Base-by-base conservation (phyloP, 2,888 invertebrate genomes). In the Frankliniella fusca region DNA sequence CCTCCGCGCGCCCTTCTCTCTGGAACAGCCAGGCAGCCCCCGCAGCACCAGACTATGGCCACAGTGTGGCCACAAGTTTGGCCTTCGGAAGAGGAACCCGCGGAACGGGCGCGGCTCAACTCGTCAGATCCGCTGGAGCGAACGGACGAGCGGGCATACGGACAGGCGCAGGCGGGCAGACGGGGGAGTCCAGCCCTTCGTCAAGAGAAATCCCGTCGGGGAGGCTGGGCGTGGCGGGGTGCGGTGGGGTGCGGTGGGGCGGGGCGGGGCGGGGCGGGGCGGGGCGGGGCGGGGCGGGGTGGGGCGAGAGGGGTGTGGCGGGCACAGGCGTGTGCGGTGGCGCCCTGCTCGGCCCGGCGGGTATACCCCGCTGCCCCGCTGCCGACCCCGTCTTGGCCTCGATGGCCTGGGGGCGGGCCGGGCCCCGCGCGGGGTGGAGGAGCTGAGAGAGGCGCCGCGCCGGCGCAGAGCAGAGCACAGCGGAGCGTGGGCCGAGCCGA, bases 181-280 rank as follows among this genome's bases (percentile, higher is more conserved):
- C 54, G 54, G 38, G 38, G 38, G 38, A 38, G 38, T 61, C 61
- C 61, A 18, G 61, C 61, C 61, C 61, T 38, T 5, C 61, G n/a
- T 61, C 61, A n/a, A 61, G 61, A 61, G 61, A 61, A 61, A 61
- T 61, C 61, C 61, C 61, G 61, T 61, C 61, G 61, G n/a, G 61
- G 61, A 61, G 61, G 61, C 61, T 0, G 2, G 61, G 15, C 15
- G 61, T 18, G 61, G 61, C 15, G 38, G 38, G 38, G 38, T 38
- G 38, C 3, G 15, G 61, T 18, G 61, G 61, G 61, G 61, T 61
- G 61, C 61, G 61, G 61, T 18, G 61, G 61, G 18, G 15, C 7
- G 18, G 15, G 12, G 61, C 20, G 15, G 61, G 0, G 61, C n/a
- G n/a, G 54, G 54, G 54, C 54, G 10, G 10, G 10, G 7, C 15